Evolutionary conservation across 2,888 invertebrate species (phyloP), one percentile per base, ranked within the genome.

Genomic region (Steinernema hermaphroditum): DNA sequence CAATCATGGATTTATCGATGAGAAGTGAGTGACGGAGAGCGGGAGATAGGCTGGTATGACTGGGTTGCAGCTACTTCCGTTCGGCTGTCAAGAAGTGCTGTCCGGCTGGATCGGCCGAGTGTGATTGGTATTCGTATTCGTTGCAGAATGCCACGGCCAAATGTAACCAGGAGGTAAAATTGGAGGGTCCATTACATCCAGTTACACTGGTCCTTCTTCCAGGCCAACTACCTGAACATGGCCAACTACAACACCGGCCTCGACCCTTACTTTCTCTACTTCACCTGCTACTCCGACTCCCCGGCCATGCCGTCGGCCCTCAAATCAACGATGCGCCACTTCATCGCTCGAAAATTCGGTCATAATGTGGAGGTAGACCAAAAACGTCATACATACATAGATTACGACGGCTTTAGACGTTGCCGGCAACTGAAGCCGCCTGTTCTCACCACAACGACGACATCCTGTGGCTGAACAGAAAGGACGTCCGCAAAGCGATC

Each of bases 181-280:
- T n/a, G n/a, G n/a, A n/a, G n/a, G n/a, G n/a, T n/a, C n/a, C n/a
- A n/a, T n/a, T n/a, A n/a, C n/a, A n/a, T n/a, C n/a, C n/a, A n/a
- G n/a, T n/a, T n/a, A n/a, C n/a, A n/a, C 37, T 69, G 9, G 57
- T n/a, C 19, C 8, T 24, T 68, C 57, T 32, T 8, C 72, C 62
- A 46, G 80, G 76, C 71, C 75, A 0, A 41, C 71, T 12, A 71
- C 71, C 70, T 82, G 49, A 73, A 78, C 43, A 68, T 75, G 12
- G 76, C 80, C 22, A 78, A 81, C 43, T 82, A 76, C 70, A 79
- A 79, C 71, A 74, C 82, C 37, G 82, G 82, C 8, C 75, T 80
- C 43, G 83, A 83, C 68, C 83, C 83, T 1, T 83, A 83, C 71
- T 83, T 83, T 75, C 57, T 83, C 14, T 80, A 81, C 54, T 83